Conservation (phyloP, 2,888 invertebrate genomes). For the Drosophila borborema region DNA sequence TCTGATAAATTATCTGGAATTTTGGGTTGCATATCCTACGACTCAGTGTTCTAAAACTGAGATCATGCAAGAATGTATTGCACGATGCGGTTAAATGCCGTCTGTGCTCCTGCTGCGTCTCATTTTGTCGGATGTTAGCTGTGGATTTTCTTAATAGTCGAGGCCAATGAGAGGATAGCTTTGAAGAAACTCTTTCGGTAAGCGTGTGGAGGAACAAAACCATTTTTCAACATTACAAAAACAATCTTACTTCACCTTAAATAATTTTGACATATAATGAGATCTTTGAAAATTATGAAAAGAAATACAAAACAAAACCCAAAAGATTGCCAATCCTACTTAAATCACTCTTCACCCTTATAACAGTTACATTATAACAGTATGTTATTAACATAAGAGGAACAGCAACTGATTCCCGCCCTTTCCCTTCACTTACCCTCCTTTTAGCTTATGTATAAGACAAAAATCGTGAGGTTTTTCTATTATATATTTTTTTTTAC, state of each 20-base stretch:
- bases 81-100: not conserved
- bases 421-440: rapidly evolving
- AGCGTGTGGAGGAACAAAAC: not conserved
- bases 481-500: slow-evolving; percentile 7
- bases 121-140: no score
- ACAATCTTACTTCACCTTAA: not conserved
- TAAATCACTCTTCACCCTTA: not conserved
- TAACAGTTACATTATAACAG: not conserved
- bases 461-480: not conserved
- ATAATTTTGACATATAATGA: slow-evolving; percentile 1
- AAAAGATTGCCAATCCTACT: not conserved
- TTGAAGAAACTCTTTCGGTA: not conserved
- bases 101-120: not conserved
- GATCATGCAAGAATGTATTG: not conserved
- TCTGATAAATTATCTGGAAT: not conserved
- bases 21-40: not conserved
- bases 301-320: not conserved
- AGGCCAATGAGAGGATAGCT: not conserved
- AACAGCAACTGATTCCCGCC: not conserved
- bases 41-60: not conserved
- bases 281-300: not conserved
- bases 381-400: not conserved
- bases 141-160: not conserved
- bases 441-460: no score
- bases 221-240: slow-evolving; percentile 1